These are phyloP conservation scores for Leucoma salicis DNA, from an alignment of 2,888 invertebrate genomes.

Conservation along the genomic window DNA sequence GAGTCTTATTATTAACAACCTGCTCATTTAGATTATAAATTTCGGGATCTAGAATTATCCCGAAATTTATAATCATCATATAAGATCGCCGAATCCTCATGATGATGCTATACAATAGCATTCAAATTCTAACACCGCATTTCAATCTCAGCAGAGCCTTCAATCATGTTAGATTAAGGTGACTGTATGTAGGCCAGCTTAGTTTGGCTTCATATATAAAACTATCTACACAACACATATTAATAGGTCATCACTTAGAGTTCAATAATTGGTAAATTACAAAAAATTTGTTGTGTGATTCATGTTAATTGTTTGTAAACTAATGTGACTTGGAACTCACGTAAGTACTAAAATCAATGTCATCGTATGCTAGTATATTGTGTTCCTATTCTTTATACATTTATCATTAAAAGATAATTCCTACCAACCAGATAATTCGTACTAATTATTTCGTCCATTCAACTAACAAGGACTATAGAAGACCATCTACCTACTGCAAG, in stretches of 20 bases:
- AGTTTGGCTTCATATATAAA: slow-evolving; percentile 51
- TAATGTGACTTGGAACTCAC: background rate
- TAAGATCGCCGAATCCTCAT: no score
- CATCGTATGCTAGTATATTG: background rate
- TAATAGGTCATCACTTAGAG: slow-evolving; percentile 14
- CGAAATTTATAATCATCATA: no score
- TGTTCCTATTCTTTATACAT: background rate
- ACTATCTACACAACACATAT: slow-evolving; percentile 12
- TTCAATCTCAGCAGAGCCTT: slow-evolving; percentile 52
- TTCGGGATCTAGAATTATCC: no score
- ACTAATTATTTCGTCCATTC: background rate
- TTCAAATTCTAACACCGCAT: slow-evolving; percentile 62
- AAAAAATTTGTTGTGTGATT: background rate
- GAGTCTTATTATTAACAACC: no score
- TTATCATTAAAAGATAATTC: background rate
- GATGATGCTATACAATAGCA: slow-evolving; percentile 47
- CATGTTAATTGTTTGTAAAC: background rate
- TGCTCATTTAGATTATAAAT: no score
- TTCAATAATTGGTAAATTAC: background rate
- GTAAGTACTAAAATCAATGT: background rate
- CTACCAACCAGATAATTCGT: no score
- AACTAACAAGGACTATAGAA: background rate
- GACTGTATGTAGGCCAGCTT: slow-evolving; percentile 58
- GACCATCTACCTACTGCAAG: no score
- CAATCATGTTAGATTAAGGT: slow-evolving; percentile 55